Evolutionary conservation across 2,888 invertebrate genomes (phyloP).

Genomic region (Drosophila borealis): DNA sequence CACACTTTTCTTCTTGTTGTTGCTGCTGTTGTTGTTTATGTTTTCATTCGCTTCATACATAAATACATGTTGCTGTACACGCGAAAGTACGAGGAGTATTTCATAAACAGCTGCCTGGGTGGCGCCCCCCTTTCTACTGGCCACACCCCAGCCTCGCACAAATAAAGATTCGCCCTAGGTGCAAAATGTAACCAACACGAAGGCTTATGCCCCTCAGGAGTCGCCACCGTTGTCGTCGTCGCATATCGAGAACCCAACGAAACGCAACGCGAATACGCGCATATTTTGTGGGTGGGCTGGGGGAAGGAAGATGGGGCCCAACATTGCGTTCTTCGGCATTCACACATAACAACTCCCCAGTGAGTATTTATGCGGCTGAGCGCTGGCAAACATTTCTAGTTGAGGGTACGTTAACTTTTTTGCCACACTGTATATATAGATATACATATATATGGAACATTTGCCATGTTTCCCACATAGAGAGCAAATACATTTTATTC

Average conservation of each 20-base stretch:
- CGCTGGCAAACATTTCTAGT: conserved; percentile 55
- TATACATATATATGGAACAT: conserved; percentile 31
- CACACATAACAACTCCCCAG: conserved; percentile 76
- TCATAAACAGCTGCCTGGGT: conserved; percentile 78
- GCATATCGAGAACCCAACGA: conserved; percentile 40
- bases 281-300: conserved; percentile 57
- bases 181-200: conserved; percentile 55
- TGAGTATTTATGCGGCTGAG: conserved; percentile 78
- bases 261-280: conserved; percentile 62
- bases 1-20: conserved; percentile 61
- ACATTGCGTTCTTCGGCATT: conserved; percentile 59
- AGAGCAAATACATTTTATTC: conserved; percentile 62
- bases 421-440: conserved; percentile 52
- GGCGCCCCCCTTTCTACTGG: conserved; percentile 28
- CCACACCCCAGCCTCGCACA: background rate
- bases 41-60: conserved; percentile 78
- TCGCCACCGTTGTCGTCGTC: conserved; percentile 16
- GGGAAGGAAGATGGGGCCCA: background rate
- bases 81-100: conserved; percentile 71
- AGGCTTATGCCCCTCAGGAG: conserved; percentile 48
- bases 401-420: conserved; percentile 56
- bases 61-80: conserved; percentile 73
- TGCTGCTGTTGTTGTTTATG: conserved; percentile 64
- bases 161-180: conserved; percentile 51
- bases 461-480: conserved; percentile 48